Conservation (phyloP, 1,140 invertebrate species). For the Bombyx mori region ASM3026992v2 NC_085118.1:8088001-8088500, state of each 20-base stretch:
- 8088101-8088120: conserved; percentile 2
- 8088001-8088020: no score
- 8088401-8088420: no score
- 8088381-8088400: no score
- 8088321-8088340: no score
- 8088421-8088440: no score
- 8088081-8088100: conserved; percentile 1
- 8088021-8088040: no score
- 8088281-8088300: conserved; percentile 52
- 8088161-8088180: conserved; percentile 16
- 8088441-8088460: no score
- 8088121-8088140: conserved; percentile 9
- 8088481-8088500: no score
- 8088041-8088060: no score
- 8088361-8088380: no score
- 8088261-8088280: conserved; percentile 34
- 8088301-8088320: conserved; percentile 12
- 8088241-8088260: conserved; percentile 54
- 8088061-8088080: background rate
- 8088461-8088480: no score
- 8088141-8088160: conserved; percentile 18
- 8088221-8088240: conserved; percentile 38
- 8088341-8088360: no score
- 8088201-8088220: conserved; percentile 31
- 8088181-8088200: conserved; percentile 9